Base-by-base conservation (phyloP, 2,113 vertebrate species). In the Onychostruthus taczanowskii region DNA sequence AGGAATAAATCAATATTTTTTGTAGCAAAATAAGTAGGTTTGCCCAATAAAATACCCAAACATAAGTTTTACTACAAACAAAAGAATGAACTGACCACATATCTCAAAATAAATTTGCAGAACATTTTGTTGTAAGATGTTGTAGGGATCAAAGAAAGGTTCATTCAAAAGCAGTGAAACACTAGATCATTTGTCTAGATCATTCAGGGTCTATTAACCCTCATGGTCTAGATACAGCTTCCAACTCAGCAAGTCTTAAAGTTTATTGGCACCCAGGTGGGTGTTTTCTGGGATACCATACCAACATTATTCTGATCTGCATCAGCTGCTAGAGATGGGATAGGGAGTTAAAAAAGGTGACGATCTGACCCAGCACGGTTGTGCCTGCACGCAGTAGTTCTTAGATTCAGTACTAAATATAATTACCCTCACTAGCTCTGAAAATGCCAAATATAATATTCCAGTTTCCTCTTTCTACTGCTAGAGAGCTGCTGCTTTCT, bases 251-350 rank as follows among this genome's bases (percentile, higher is more conserved):
- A 90, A 56, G 24, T 22, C 22, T 81, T 66, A 55, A 73, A 43
- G 21, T 39, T 75, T 50, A 16, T 22, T 82, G 61, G 21, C 33
- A 59, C 21, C 9, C 0, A 0, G 6, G 5, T 46, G 21, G 23
- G 8, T 41, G 7, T 72, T 82, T 87, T 72, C 19, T 15, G 16
- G 35, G 61, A 67, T 41, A 41, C 15, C 61, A 18, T 24, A 23
- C 10, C 43, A n/a, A 22, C 13, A 9, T 9, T 87, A 12, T 20
- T 87, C 14, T 46, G 15, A 31, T 41, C 47, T 35, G 9, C 22
- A 55, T 39, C 41, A 62, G 37, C 33, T 83, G 24, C 46, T 76
- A 20, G 41, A 66, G 21, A 17, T 18, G 11, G 13, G 7, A 30
- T 11, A 52, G 35, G 8, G 37, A 68, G 15, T 64, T 56, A 2